Conservation (phyloP, 2,113 vertebrate genomes). For the Pitta sordida region DNA sequence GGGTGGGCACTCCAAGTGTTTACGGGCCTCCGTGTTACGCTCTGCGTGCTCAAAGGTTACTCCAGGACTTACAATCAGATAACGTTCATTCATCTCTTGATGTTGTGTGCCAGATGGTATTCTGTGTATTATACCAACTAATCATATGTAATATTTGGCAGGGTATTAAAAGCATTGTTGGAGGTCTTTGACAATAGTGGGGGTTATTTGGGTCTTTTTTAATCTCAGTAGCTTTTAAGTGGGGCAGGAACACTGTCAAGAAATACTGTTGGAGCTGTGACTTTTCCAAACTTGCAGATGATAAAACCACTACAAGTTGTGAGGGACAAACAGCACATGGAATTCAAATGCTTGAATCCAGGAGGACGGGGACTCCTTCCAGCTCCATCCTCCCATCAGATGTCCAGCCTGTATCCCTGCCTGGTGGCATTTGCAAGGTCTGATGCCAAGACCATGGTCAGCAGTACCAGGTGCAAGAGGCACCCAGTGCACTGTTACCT, state of each 20-base stretch:
- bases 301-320: not conserved
- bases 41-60: not conserved
- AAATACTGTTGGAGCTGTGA: not conserved
- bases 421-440: not conserved
- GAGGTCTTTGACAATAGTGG: not conserved
- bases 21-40: not conserved
- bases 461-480: not conserved
- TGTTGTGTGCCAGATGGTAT: not conserved
- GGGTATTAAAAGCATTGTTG: constrained; percentile 4
- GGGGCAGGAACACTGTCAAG: not conserved
- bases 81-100: not conserved
- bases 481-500: rapidly evolving
- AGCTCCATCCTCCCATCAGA: not conserved
- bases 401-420: not conserved
- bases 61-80: not conserved
- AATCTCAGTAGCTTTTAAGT: constrained; percentile 27
- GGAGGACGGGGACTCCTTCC: not conserved
- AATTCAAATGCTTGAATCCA: not conserved
- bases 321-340: not conserved
- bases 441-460: rapidly evolving
- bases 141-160: constrained; percentile 19
- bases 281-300: not conserved
- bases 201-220: not conserved
- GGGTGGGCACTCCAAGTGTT: not conserved
- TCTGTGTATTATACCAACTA: not conserved